Conservation (phyloP, 2,113 vertebrate genomes). For the Grammomys surdaster region DNA sequence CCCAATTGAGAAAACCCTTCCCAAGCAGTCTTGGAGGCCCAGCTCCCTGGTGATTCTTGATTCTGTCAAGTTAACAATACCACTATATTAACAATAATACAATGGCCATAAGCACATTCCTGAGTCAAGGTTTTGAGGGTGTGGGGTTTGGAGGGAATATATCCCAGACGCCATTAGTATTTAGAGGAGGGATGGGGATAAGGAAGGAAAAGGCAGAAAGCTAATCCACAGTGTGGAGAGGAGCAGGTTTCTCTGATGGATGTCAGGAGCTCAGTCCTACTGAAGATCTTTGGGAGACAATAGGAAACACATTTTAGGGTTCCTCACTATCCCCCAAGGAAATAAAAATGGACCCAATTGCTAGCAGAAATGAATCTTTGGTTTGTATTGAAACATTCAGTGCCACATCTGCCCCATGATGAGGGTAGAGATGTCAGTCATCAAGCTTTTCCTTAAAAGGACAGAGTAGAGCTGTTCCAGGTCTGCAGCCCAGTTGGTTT, state of each 20-base stretch:
- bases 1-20: background rate
- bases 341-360: background rate
- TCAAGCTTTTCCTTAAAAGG: slow-evolving; percentile 24
- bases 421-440: background rate
- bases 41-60: background rate
- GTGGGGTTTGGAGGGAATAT: background rate
- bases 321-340: background rate
- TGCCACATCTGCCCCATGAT: background rate
- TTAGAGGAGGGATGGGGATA: background rate
- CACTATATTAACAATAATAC: background rate
- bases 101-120: background rate
- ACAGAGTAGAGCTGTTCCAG: background rate
- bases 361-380: background rate
- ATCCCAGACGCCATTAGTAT: background rate
- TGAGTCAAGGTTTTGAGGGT: background rate
- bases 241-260: too few relatives aligned
- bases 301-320: background rate
- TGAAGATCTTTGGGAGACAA: background rate
- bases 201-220: background rate
- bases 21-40: background rate
- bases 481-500: background rate
- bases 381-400: background rate
- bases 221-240: background rate
- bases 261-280: background rate
- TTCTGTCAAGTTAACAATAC: background rate